Conservation (phyloP, 2,888 invertebrate species). For the Sarcophaga carnaria region DNA sequence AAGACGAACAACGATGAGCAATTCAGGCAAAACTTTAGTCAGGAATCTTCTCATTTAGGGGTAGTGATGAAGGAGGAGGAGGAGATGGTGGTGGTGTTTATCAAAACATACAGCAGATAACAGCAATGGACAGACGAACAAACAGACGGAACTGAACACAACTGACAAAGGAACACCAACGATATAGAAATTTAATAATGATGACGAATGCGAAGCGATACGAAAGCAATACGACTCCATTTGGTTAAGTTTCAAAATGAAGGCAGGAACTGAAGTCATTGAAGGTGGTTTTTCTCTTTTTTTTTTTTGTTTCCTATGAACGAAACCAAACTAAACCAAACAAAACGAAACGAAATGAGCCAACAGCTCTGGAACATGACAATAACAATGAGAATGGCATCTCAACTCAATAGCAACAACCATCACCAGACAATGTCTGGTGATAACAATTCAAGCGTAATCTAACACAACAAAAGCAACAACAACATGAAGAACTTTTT, state of each 20-base stretch:
- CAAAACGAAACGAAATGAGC: constrained; percentile 36
- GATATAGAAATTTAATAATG: constrained; percentile 57
- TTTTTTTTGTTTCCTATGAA: too few species aligned
- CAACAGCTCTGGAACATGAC: constrained; percentile 29
- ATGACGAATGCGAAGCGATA: constrained; percentile 50
- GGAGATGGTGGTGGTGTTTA: constrained; percentile 9
- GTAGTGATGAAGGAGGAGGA: neutral
- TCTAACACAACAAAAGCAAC: constrained; percentile 45
- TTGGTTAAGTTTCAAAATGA: constrained; percentile 36
- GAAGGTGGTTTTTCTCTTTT: constrained; percentile 51
- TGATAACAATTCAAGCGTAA: constrained; percentile 77
- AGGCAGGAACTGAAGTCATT: constrained; percentile 62
- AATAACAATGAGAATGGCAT: constrained; percentile 17
- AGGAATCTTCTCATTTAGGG: constrained; percentile 52
- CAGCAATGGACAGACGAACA: neutral
- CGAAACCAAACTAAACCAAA: neutral
- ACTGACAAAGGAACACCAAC: neutral
- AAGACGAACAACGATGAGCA: constrained; percentile 46
- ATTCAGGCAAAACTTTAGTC: constrained; percentile 19
- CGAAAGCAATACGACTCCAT: constrained; percentile 60
- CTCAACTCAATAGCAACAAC: constrained; percentile 19
- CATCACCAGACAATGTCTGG: constrained; percentile 70
- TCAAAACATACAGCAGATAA: neutral
- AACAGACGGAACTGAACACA: neutral
- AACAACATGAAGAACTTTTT: constrained; percentile 17